Percentiles rank a stretch among this genome's conserved stretches.
These are phyloP conservation scores for Drosophila kikkawai DNA, from an alignment of 1,140 invertebrate species.

Conservation along the genomic window DNA sequence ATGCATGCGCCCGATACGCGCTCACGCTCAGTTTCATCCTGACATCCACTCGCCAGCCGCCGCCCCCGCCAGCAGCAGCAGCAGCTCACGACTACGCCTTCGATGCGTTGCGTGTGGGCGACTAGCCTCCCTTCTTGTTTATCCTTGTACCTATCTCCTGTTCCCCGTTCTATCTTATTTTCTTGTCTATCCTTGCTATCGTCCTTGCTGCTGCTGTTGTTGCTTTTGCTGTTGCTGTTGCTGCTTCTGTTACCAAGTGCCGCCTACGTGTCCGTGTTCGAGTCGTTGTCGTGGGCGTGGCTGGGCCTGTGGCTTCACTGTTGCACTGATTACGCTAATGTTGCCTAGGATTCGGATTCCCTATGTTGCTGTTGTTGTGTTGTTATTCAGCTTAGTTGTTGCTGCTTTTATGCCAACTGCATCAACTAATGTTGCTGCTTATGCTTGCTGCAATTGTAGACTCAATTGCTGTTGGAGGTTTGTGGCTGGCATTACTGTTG, in stretches of 20 bases:
- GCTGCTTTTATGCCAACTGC: too few relatives aligned
- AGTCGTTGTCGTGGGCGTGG: conserved; percentile 22
- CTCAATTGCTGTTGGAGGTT: neutral
- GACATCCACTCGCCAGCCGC: conserved; percentile 64
- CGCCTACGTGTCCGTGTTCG: neutral
- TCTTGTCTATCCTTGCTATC: neutral
- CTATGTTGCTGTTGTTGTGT: neutral
- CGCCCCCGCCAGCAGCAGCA: conserved; percentile 17
- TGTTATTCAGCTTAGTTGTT: conserved; percentile 16
- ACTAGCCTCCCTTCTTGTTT: conserved; percentile 5
- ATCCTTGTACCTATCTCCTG: conserved; percentile 2
- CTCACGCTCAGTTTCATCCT: conserved; percentile 93
- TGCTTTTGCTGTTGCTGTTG: neutral
- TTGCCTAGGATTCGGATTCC: neutral
- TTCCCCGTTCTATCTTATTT: neutral
- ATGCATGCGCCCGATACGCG: conserved; percentile 92
- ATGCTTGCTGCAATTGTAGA: neutral
- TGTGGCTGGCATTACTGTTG: neutral
- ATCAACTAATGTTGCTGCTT: neutral
- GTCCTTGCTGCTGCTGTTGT: conserved; percentile 6
- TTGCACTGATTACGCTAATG: neutral
- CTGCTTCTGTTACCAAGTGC: conserved; percentile 2
- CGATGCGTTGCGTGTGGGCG: conserved; percentile 19
- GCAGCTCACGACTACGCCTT: neutral
- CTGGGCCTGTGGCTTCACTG: neutral